These are phyloP conservation scores for Leptinotarsa peninsularis DNA, from an alignment of 2,888 invertebrate species.

Conservation along the genomic window DNA sequence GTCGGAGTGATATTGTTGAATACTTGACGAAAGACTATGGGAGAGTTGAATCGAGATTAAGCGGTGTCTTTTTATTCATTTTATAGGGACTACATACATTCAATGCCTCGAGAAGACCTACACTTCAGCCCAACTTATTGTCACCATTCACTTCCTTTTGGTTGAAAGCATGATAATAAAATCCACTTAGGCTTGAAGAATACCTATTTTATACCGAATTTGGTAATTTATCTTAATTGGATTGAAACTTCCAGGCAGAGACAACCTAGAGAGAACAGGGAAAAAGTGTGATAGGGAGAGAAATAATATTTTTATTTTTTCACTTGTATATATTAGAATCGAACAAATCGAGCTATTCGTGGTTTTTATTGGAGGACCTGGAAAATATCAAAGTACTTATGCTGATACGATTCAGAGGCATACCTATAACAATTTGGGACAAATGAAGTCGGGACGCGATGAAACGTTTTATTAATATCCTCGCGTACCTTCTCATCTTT, in stretches of 20 bases:
- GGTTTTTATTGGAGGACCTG: neutral
- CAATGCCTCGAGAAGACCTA: neutral
- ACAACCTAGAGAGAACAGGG: too few species aligned
- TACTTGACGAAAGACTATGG: neutral
- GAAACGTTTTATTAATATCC: neutral
- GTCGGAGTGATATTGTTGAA: conserved; percentile 3
- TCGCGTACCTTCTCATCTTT: neutral
- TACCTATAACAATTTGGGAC: neutral
- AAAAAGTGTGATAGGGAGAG: too few species aligned
- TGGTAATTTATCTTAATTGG: too few species aligned
- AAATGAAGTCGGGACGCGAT: neutral
- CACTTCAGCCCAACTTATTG: neutral
- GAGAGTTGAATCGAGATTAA: neutral
- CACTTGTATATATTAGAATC: neutral
- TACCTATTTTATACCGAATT: too few species aligned
- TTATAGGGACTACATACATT: neutral
- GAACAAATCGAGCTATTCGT: neutral
- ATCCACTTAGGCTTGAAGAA: neutral
- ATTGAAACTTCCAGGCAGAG: too few species aligned
- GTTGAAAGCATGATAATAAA: neutral
- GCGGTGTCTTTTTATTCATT: neutral
- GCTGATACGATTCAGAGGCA: conserved; percentile 2
- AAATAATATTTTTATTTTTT: neutral
- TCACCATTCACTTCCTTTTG: neutral
- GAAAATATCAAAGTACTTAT: conserved; percentile 1